Conservation (phyloP, 2,888 invertebrate genomes). For the Cantharis rustica region DNA sequence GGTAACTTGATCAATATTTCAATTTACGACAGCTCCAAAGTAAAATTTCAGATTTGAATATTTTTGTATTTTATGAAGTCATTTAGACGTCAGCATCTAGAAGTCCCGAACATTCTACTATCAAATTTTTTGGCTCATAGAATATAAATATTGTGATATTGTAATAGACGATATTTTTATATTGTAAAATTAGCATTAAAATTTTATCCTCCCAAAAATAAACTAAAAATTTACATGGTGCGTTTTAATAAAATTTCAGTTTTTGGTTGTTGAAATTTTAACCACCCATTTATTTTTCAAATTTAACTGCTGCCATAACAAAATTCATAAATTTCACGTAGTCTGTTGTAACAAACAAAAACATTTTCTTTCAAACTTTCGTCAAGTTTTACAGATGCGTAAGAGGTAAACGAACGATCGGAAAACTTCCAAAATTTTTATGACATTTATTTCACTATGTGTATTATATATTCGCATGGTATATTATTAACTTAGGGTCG, state of each 20-base stretch:
- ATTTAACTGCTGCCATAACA: neutral
- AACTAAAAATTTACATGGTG: neutral
- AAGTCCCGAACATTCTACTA: neutral
- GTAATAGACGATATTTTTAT: neutral
- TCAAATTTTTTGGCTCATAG: neutral
- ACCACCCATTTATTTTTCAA: neutral
- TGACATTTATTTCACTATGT: neutral
- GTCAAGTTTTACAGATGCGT: neutral
- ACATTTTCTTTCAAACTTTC: neutral
- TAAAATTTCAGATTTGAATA: neutral
- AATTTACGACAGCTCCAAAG: no score
- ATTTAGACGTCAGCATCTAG: neutral
- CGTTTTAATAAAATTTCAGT: neutral
- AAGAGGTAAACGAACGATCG: neutral
- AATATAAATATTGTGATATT: neutral
- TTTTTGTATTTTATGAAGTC: neutral
- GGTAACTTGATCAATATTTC: neutral
- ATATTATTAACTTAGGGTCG: constrained; percentile 13
- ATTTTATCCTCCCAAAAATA: neutral
- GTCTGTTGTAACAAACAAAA: neutral
- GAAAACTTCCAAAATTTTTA: neutral
- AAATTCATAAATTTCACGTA: neutral
- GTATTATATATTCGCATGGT: neutral
- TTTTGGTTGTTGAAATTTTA: neutral
- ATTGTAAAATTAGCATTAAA: neutral